These are phyloP conservation scores for Minunthozetes semirufus DNA, from an alignment of 2,888 invertebrate genomes.

Conservation along the genomic window DNA sequence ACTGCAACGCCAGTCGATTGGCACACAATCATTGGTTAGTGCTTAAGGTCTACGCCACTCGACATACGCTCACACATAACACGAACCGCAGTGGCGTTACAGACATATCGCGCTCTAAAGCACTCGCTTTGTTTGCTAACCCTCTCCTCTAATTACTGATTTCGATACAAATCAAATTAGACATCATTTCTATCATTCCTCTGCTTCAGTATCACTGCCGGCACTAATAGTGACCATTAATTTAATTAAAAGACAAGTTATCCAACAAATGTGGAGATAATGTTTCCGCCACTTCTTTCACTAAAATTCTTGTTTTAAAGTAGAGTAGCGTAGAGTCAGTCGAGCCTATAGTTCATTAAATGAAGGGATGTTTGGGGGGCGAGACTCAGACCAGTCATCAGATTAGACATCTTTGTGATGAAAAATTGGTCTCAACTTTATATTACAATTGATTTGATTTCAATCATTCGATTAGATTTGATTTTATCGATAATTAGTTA, in stretches of 20 bases:
- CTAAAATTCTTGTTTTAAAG: background rate
- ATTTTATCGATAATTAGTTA: background rate
- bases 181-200: background rate
- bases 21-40: conserved; percentile 6
- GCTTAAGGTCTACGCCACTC: conserved; percentile 14
- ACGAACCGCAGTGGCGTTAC: conserved; percentile 14
- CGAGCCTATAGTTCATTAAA: background rate
- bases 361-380: conserved; percentile 1
- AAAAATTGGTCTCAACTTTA: too few relatives aligned
- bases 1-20: conserved; percentile 9
- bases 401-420: too few relatives aligned
- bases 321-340: too few relatives aligned
- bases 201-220: background rate
- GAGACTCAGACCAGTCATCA: background rate
- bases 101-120: background rate
- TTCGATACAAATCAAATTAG: background rate
- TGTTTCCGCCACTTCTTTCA: background rate
- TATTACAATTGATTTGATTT: too few relatives aligned
- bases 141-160: background rate
- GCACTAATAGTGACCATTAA: background rate
- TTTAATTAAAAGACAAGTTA: too few relatives aligned
- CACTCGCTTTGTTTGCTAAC: background rate
- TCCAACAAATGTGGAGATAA: too few relatives aligned
- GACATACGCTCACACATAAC: background rate
- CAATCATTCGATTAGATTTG: too few relatives aligned